Base-by-base conservation (phyloP, 2,113 vertebrate genomes). In the Poeciliopsis turrubarensis region DNA sequence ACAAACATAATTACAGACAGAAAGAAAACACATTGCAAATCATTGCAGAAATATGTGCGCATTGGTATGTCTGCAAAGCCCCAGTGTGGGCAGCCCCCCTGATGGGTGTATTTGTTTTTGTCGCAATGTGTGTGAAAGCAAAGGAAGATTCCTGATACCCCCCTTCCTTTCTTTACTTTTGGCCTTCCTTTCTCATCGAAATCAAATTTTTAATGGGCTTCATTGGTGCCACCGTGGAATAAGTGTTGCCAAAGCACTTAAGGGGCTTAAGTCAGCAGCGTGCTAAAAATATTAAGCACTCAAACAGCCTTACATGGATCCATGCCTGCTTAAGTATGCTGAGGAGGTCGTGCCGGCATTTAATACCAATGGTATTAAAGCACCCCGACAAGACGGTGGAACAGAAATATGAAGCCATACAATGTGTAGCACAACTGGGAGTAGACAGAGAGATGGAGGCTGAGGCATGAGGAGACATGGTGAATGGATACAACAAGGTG, bases 201-300 rank as follows among this genome's bases (percentile, higher is more conserved):
- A 92, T 93, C 91, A 86, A 88, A 93, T 87, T 89, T 91, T 90
- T 94, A 94, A 92, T 94, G 92, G 92, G 88, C 86, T 92, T 91
- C 93, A 90, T 90, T 92, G 91, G 89, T 90, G 89, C 91, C 92
- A 93, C 91, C 91, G 74, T 91, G 91, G 91, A 94, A 94, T 92
- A 94, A 94, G 89, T 93, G 91, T 94, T 95, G 94, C 94, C 93
- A 94, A 92, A 94, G 94, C 94, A 95, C 94, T 94, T 95, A 93
- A 93, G 93, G 92, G 92, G 90, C 92, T 94, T 91, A 93, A 93
- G 90, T 90, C 90, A 90, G 90, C 78, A 41, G 87, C 90, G 91
- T 94, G 94, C 90, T 83, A 89, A 87, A 93, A 94, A 94, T 94
- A 93, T 93, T 92, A 94, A 94, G 89, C 82, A 89, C 87, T 89